phyloP scores from a whole-genome alignment of 2,113 vertebrate species.

The Hippocampus barbouri region DNA sequence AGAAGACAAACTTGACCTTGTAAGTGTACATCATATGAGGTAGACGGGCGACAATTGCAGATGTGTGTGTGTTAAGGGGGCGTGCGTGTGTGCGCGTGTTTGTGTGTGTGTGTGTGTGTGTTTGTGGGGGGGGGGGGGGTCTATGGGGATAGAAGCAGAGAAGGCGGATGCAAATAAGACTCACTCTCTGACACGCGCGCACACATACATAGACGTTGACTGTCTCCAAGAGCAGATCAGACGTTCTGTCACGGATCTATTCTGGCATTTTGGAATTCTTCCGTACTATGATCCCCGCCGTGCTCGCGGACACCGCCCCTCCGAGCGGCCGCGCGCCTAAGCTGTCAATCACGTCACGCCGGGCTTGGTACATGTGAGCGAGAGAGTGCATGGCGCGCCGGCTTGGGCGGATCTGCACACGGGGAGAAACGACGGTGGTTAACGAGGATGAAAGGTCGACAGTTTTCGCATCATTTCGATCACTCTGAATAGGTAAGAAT shows the following conservation, averaged over 20 bases:
- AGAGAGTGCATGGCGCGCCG: slow-evolving; percentile 62
- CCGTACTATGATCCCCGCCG: slow-evolving; percentile 35
- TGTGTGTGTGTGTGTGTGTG: slow-evolving; percentile 41
- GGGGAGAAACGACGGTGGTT: slow-evolving; percentile 56
- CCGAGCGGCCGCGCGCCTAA: slow-evolving; percentile 36
- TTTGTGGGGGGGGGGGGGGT: slow-evolving; percentile 47
- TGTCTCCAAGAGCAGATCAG: slow-evolving; percentile 36
- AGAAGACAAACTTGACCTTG: background rate
- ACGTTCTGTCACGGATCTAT: slow-evolving; percentile 24
- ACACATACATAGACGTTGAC: background rate
- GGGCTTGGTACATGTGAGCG: slow-evolving; percentile 64
- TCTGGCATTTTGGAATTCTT: background rate
- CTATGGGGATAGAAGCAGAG: slow-evolving; percentile 60
- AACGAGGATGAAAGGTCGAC: slow-evolving; percentile 62
- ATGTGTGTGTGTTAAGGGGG: background rate
- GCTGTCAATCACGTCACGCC: slow-evolving; percentile 67
- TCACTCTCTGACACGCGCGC: slow-evolving; percentile 31
- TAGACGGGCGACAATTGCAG: background rate
- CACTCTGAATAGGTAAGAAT: slow-evolving; percentile 58
- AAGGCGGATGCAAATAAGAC: slow-evolving; percentile 67
- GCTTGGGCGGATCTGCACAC: slow-evolving; percentile 66
- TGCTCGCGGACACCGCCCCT: slow-evolving; percentile 51
- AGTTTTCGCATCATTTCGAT: slow-evolving; percentile 40
- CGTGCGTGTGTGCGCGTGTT: slow-evolving; percentile 43
- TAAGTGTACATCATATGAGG: background rate